Evolutionary conservation across 2,888 invertebrate species (phyloP), one percentile per base, ranked within the genome.

Genomic region (Hermaeophaga mercurialis): DNA sequence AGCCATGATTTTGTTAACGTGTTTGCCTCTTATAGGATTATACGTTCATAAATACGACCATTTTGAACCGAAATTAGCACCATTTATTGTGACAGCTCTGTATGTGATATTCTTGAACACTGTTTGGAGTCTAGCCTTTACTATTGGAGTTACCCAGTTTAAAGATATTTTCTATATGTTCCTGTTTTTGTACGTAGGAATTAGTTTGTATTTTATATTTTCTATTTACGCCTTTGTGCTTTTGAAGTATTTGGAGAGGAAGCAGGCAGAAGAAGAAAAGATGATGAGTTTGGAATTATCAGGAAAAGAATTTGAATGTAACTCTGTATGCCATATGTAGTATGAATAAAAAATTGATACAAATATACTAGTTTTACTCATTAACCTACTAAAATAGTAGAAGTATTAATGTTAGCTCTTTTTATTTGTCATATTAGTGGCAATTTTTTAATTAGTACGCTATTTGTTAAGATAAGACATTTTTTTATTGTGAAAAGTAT

Each of bases 1-100:
- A 44, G 44, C 45, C 19, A 52, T 59, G 11, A 56, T 56, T 9
- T 26, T 59, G 3, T 44, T 56, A 43, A 36, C 52, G 3, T 53
- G 45, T 34, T 14, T 53, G 18, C 59, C 59, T 1, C 43, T 53
- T 14, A 15, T 53, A 2, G 28, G 52, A 17, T 4, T 36, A 17
- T 36, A 8, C 9, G 9, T 17, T 9, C 9, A 17, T 8, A 12
- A 12, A 33, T 3, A 33, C 5, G 33, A 12, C 2, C 9, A 9
- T 26, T 26, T 43, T 14, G 44, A 55, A n/a, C 17, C 46, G 2
- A 41, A 55, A 7, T 17, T 22, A 6, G 6, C 26, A 3, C 45
- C 43, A 2, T 59, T 56, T 14, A n/a, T 55, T 11, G 24, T 56
- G 11, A 14, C 33, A 9, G 43, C 39, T 1, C 18, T 31, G 4